A percentile compares a stretch with the other conserved stretches of the same genome.
Evolutionary conservation across 2,113 vertebrate species (phyloP).

Genomic region (Psittacula cyanocephala): DNA sequence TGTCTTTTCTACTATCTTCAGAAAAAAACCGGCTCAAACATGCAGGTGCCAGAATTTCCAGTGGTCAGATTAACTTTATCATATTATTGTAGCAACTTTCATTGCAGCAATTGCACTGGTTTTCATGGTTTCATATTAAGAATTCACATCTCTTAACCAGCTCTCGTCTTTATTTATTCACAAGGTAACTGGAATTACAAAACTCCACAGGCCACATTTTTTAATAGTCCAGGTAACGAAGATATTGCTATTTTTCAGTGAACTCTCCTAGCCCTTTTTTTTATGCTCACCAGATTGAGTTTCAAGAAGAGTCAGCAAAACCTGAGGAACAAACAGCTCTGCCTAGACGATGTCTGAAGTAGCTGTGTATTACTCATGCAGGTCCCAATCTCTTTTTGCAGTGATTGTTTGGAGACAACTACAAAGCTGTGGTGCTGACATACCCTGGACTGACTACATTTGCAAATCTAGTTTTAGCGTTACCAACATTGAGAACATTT

Average conservation of each 20-base stretch:
- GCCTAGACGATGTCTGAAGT: not conserved
- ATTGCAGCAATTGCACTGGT: not conserved
- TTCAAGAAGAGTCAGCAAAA: not conserved
- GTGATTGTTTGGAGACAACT: not conserved
- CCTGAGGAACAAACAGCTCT: not conserved
- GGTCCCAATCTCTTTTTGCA: not conserved
- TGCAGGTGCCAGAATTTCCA: not conserved
- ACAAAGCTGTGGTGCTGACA: not conserved
- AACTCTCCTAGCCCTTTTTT: not conserved
- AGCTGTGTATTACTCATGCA: not conserved
- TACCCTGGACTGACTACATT: not conserved
- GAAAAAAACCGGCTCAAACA: not conserved
- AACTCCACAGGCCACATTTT: not conserved
- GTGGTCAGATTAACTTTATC: not conserved
- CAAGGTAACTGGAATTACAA: not conserved
- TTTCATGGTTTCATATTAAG: not conserved
- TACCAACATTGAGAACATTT: not conserved
- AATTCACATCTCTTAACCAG: not conserved
- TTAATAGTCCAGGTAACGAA: not conserved
- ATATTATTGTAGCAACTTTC: not conserved
- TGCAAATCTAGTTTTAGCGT: not conserved
- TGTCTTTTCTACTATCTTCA: not conserved
- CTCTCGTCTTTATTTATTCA: not conserved
- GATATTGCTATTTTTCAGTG: not conserved
- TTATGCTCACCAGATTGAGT: not conserved